These are phyloP conservation scores for Cephus pulcher DNA, from an alignment of 2,888 invertebrate species.

Conservation along the genomic window DNA sequence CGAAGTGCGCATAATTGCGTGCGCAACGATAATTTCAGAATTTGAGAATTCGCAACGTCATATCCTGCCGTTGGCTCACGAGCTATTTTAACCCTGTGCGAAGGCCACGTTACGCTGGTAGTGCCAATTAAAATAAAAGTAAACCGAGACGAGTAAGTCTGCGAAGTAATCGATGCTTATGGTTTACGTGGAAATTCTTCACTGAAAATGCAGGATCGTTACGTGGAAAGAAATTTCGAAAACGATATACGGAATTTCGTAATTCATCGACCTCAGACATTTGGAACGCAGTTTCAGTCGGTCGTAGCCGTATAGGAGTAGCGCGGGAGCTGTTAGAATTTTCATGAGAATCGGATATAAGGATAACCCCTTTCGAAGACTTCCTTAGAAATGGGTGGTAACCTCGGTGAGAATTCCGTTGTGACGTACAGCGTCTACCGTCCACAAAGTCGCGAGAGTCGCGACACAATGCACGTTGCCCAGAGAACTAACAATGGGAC, in stretches of 20 bases:
- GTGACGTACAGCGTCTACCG: neutral
- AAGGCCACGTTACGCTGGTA: neutral
- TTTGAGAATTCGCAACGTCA: neutral
- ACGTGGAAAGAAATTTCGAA: neutral
- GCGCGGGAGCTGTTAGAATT: neutral
- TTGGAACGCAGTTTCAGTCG: neutral
- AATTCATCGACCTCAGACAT: neutral
- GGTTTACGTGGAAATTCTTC: neutral
- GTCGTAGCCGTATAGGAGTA: neutral
- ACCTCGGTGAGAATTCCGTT: neutral
- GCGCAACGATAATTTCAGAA: neutral
- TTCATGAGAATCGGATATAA: neutral
- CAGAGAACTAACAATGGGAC: neutral
- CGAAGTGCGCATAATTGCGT: neutral
- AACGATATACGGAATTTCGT: neutral
- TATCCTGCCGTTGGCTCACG: neutral
- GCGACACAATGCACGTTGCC: neutral
- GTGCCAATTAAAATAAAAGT: neutral
- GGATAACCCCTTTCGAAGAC: neutral
- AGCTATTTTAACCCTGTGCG: neutral
- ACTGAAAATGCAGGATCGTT: neutral
- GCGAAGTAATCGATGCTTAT: neutral
- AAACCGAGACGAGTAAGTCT: neutral
- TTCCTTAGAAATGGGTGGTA: neutral
- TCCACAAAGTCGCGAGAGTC: neutral